Evolutionary conservation across 2,113 vertebrate species (phyloP).

Genomic region (Cairina moschata): DNA sequence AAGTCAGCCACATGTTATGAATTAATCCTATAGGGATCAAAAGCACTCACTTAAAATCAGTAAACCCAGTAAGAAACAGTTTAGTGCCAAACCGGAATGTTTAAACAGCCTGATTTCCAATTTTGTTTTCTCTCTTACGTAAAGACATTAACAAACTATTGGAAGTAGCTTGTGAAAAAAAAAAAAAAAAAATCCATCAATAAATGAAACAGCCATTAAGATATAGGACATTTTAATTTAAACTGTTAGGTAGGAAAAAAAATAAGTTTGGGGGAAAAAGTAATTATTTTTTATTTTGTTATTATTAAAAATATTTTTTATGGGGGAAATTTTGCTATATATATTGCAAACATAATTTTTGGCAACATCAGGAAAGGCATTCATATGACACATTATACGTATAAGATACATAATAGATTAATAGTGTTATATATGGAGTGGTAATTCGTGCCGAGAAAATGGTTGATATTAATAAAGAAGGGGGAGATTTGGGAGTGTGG

Average conservation of each 20-base stretch:
- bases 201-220: background rate
- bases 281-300: background rate
- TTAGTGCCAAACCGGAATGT: background rate
- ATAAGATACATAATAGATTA: background rate
- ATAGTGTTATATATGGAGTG: too few relatives aligned
- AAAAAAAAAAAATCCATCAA: background rate
- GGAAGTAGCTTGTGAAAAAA: background rate
- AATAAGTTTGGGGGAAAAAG: background rate
- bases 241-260: background rate
- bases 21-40: background rate
- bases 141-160: background rate
- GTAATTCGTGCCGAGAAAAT: too few relatives aligned
- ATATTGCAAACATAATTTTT: background rate
- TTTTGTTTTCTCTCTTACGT: background rate
- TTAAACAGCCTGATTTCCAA: background rate
- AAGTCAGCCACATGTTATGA: background rate
- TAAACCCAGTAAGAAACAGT: background rate
- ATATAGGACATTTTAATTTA: background rate
- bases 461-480: too few relatives aligned
- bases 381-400: background rate
- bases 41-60: background rate
- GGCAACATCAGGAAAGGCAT: background rate
- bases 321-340: background rate
- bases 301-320: background rate
- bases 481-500: too few relatives aligned